These are phyloP conservation scores for Solenopsis invicta DNA, from an alignment of 1,140 invertebrate genomes.

Conservation along the genomic window DNA sequence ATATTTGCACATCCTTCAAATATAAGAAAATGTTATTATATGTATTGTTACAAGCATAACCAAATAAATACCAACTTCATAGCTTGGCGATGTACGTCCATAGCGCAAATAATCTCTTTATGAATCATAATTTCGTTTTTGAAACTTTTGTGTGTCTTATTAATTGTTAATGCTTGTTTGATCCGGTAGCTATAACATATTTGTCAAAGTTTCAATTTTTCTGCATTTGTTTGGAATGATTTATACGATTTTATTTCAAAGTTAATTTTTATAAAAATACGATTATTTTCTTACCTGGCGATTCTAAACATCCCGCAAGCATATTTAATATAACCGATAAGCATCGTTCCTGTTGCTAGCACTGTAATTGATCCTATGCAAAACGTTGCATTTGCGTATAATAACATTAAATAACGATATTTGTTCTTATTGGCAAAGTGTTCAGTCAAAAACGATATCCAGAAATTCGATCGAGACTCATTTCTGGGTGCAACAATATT, in stretches of 20 bases:
- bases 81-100: background rate
- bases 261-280: background rate
- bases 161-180: background rate
- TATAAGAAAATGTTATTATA: no score
- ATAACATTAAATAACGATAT: constrained; percentile 10
- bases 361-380: background rate
- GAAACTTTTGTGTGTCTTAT: background rate
- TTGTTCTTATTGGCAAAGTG: background rate
- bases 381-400: background rate
- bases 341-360: background rate
- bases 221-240: background rate
- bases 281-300: background rate
- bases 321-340: background rate
- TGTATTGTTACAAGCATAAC: no score
- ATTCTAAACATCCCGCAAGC: background rate
- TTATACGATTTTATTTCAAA: background rate
- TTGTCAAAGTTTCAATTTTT: background rate
- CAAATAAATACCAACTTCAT: no score
- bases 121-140: background rate
- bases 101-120: background rate
- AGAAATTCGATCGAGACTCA: background rate
- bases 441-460: background rate
- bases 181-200: constrained; percentile 24
- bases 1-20: no score
- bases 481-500: background rate